Base-by-base conservation (phyloP, 2,113 vertebrate genomes). In the Saccopteryx bilineata region DNA sequence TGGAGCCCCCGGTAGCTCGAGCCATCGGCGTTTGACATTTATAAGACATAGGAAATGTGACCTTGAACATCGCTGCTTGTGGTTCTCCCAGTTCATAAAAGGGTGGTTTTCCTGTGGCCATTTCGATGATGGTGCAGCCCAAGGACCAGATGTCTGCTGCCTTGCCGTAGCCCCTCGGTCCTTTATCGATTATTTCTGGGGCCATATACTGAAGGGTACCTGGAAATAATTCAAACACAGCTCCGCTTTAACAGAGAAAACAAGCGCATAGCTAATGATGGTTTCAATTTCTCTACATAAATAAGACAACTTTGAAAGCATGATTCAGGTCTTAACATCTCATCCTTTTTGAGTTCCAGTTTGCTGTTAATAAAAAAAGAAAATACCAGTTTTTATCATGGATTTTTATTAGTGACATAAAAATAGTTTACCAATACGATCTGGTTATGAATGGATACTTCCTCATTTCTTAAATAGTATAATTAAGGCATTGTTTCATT, bases 21-120 rank as follows among this genome's bases (percentile, higher is more conserved):
- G 74, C 56, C 13, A 46, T 0, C 9, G 58, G 21, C 68, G 91
- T 89, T 75, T 28, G 54, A 85, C 78, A 79, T 86, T 94, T 46
- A 88, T 46, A 75, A 90, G 74, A 86, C 10, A 60, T 15, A 79
- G 5, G 31, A 66, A 90, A 4, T 69, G 95, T 97, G 97, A 99
- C 99, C 99, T 99, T 99, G 98, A 99, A 99, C 99, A 99, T 99
- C 24, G 99, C 99, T 61, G 99, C 99, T 96, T 99, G 99, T 1
- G 99, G 99, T 81, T 99, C 99, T 96, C 99, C 99, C 83, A 99
- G 98, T 87, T 99, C 99, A 82, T 99, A 99, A 97, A 99, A 99
- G 0, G 99, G 99, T 10, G 99, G 99, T 92, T 99, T 99, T 65
- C 99, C 99, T 7, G 99, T 99, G 28, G 99, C 99, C 99, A 99